phyloP scores from a whole-genome alignment of 2,888 invertebrate species.

The Hybos culiciformis region DNA sequence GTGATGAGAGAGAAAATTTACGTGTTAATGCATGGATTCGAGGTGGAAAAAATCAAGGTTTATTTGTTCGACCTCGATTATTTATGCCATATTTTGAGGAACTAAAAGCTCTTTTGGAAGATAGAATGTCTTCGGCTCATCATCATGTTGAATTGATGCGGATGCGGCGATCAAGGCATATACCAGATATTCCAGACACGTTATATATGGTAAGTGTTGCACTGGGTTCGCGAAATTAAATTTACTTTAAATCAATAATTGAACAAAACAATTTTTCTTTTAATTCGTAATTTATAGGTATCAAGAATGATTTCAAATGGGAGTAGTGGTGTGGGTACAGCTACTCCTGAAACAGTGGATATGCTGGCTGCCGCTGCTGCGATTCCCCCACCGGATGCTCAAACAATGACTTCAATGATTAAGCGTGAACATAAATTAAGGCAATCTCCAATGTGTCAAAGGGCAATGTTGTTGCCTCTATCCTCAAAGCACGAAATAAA shows the following conservation, averaged over 20 bases:
- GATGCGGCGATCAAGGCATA: conserved; percentile 54
- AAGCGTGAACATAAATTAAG: conserved; percentile 74
- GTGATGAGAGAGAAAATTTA: conserved; percentile 50
- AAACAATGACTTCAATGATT: conserved; percentile 63
- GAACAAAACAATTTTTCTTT: no score
- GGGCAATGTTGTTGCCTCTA: conserved; percentile 61
- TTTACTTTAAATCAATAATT: no score
- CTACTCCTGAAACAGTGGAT: conserved; percentile 40
- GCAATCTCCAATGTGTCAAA: conserved; percentile 61
- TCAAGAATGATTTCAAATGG: conserved; percentile 40
- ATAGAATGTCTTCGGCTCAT: conserved; percentile 55
- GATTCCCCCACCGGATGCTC: conserved; percentile 62
- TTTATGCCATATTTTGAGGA: conserved; percentile 94
- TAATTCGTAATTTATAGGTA: no score
- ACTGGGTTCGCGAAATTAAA: no score
- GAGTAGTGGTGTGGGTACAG: conserved; percentile 24
- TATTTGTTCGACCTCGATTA: conserved; percentile 71
- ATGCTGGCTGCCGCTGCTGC: conserved; percentile 50
- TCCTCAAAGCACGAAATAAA: conserved; percentile 65
- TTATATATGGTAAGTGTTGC: no score
- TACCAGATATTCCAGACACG: conserved; percentile 82
- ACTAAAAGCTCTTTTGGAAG: conserved; percentile 74
- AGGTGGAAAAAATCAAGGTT: conserved; percentile 52
- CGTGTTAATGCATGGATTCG: conserved; percentile 70
- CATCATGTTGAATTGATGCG: conserved; percentile 61